Percentiles rank a stretch among this genome's conserved stretches.
Conservation (phyloP, 92 coral and sea anemone genomes). For the Porites lobata region DNA sequence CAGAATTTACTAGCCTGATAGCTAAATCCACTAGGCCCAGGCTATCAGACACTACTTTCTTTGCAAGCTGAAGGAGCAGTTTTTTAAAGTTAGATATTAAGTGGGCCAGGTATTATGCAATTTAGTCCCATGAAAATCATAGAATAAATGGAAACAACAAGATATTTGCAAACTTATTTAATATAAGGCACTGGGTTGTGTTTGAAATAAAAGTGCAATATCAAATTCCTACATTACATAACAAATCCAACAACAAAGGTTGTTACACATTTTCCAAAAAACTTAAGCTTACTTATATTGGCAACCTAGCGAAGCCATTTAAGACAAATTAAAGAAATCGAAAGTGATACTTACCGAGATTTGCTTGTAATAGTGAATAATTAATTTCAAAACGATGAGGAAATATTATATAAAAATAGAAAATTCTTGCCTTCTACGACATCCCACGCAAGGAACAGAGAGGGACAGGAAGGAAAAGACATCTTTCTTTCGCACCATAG, state of each 20-base stretch:
- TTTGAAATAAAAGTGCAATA: slow-evolving; percentile 17
- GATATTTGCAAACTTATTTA: not conserved
- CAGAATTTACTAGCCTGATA: too few relatives aligned
- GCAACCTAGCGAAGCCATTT: not conserved
- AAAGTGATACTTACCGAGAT: slow-evolving; percentile 31
- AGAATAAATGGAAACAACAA: not conserved
- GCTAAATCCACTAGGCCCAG: too few relatives aligned
- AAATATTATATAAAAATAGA: slow-evolving; percentile 23
- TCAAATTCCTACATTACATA: not conserved
- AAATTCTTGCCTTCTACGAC: slow-evolving; percentile 88
- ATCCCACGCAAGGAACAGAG: slow-evolving; percentile 97
- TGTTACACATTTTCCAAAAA: not conserved
- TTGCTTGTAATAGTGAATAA: slow-evolving; percentile 31
- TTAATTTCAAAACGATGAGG: slow-evolving; percentile 31
- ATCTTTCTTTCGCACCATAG: slow-evolving; percentile 91
- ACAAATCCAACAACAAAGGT: not conserved
- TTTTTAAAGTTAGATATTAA: too few relatives aligned
- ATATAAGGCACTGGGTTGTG: not conserved
- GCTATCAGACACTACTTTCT: too few relatives aligned
- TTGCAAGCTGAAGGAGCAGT: too few relatives aligned
- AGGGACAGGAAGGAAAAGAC: slow-evolving; percentile 90
- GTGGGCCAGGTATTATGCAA: too few relatives aligned
- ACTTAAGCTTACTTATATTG: not conserved
- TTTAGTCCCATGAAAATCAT: too few relatives aligned
- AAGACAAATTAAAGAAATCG: slow-evolving; percentile 6